Conservation (phyloP, 2,888 invertebrate genomes). For the Spisula subtruncata region DNA sequence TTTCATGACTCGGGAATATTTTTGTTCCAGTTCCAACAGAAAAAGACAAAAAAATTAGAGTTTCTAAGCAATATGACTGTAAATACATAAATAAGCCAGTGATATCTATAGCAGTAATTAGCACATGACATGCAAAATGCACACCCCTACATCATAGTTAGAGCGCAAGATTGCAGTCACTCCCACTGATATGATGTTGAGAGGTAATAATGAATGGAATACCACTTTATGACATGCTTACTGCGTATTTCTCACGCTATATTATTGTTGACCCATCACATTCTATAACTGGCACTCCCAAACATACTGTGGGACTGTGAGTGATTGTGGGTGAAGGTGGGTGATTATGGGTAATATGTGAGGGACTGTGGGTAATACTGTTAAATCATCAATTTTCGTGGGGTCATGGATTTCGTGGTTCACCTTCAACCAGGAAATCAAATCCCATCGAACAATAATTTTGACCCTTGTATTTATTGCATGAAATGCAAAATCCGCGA, state of each 20-base stretch:
- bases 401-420: too few species aligned
- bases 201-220: constrained; percentile 10
- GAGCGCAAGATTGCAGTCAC: not conserved
- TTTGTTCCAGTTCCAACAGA: not conserved
- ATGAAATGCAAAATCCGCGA: too few species aligned
- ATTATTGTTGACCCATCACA: constrained; percentile 11
- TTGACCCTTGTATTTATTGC: too few species aligned
- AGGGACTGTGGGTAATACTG: too few species aligned
- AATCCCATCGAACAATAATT: too few species aligned
- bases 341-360: too few species aligned
- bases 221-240: not conserved
- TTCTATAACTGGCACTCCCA: not conserved
- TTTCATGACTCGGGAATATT: constrained; percentile 1
- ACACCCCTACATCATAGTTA: not conserved
- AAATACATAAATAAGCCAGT: not conserved
- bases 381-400: too few species aligned
- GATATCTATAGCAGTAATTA: not conserved
- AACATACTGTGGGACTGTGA: not conserved
- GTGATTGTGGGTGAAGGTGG: too few species aligned
- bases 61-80: not conserved
- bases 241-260: constrained; percentile 11
- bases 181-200: not conserved
- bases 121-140: not conserved
- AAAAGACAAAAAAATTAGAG: not conserved
- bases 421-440: too few species aligned